Percentiles rank a stretch among this genome's conserved stretches.
These are phyloP conservation scores for Lasioglossum morio DNA, from an alignment of 2,888 invertebrate genomes.

Conservation along the genomic window DNA sequence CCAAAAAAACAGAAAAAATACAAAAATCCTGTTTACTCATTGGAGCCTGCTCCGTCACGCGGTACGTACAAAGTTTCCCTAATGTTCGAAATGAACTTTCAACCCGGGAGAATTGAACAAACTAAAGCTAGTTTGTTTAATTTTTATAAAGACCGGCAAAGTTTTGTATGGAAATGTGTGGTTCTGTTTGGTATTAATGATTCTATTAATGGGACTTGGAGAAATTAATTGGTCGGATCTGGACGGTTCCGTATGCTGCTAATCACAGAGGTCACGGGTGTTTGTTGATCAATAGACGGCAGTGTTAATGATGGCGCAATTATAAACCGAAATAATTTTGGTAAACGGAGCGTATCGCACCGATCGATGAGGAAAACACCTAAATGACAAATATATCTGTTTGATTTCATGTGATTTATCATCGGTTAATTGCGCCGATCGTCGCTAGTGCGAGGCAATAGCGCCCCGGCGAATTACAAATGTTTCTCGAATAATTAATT, in stretches of 20 bases:
- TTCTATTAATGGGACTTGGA: not conserved
- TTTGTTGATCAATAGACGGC: constrained; percentile 48
- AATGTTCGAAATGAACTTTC: not conserved
- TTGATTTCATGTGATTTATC: constrained; percentile 55
- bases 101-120: not conserved
- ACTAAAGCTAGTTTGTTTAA: too few species aligned
- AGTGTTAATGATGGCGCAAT: constrained; percentile 54
- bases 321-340: constrained; percentile 50
- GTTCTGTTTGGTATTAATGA: not conserved
- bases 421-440: constrained; percentile 44
- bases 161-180: too few species aligned
- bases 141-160: too few species aligned
- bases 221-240: not conserved
- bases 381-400: constrained; percentile 53
- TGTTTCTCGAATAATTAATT: constrained; percentile 51
- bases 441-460: constrained; percentile 43
- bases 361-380: constrained; percentile 30
- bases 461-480: constrained; percentile 44
- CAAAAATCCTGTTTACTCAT: not conserved
- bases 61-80: not conserved
- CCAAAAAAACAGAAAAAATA: not conserved
- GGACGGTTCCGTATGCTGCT: not conserved
- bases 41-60: not conserved
- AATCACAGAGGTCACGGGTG: constrained; percentile 37
- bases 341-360: constrained; percentile 24